Conservation (phyloP, 1,140 invertebrate genomes). For the Drosophila azteca region DNA sequence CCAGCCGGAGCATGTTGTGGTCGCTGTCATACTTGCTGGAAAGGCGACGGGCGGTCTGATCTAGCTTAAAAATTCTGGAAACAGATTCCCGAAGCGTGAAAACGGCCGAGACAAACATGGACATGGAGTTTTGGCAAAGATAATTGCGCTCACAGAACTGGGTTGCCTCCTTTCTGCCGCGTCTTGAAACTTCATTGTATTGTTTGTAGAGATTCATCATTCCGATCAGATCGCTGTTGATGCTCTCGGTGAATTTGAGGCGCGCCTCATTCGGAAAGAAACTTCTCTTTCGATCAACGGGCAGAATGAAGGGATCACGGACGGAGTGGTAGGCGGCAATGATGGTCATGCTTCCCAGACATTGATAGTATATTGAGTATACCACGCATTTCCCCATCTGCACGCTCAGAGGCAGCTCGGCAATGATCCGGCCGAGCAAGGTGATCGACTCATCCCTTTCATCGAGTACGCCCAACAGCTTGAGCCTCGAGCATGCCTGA, state of each 20-base stretch:
- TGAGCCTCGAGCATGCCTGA: slow-evolving; percentile 86
- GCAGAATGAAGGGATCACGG: slow-evolving; percentile 93
- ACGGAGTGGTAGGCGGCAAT: slow-evolving; percentile 94
- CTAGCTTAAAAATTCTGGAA: slow-evolving; percentile 37
- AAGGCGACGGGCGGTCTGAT: background rate
- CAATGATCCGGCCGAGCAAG: slow-evolving; percentile 87
- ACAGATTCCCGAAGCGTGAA: slow-evolving; percentile 41
- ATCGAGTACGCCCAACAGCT: slow-evolving; percentile 91
- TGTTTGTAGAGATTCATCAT: slow-evolving; percentile 85
- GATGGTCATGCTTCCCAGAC: slow-evolving; percentile 96
- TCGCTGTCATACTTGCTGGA: slow-evolving; percentile 85
- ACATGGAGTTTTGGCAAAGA: slow-evolving; percentile 59
- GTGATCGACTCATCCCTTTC: slow-evolving; percentile 93
- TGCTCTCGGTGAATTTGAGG: slow-evolving; percentile 84
- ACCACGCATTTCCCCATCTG: slow-evolving; percentile 94
- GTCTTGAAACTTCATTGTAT: slow-evolving; percentile 11
- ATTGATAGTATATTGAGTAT: slow-evolving; percentile 95
- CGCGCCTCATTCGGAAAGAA: slow-evolving; percentile 87
- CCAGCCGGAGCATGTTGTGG: slow-evolving; percentile 95
- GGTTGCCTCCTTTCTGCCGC: background rate
- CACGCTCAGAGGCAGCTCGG: slow-evolving; percentile 68
- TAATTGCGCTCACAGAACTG: slow-evolving; percentile 50
- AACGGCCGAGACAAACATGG: slow-evolving; percentile 64
- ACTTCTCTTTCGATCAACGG: slow-evolving; percentile 83
- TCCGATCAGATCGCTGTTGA: slow-evolving; percentile 95